These are phyloP conservation scores for Brachionus rubens DNA, from an alignment of 1,140 invertebrate genomes.

Conservation along the genomic window DNA sequence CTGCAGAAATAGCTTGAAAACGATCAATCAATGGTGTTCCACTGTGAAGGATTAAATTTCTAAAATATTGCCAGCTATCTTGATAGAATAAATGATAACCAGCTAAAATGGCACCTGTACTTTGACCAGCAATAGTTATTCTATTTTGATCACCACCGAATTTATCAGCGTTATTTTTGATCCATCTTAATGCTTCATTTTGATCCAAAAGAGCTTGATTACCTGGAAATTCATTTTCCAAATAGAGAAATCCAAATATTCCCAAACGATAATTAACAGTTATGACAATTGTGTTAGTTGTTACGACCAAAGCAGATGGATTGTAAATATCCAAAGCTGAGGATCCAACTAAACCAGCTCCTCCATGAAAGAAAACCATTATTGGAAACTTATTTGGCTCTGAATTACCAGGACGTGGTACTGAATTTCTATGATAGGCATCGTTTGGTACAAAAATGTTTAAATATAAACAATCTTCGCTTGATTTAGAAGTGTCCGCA, in stretches of 20 bases:
- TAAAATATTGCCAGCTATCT: conserved; percentile 77
- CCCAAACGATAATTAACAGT: conserved; percentile 57
- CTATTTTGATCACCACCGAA: conserved; percentile 52
- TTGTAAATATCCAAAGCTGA: conserved; percentile 29
- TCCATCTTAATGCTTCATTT: conserved; percentile 79
- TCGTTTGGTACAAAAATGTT: conserved; percentile 48
- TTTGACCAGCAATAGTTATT: conserved; percentile 51
- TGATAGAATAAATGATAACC: conserved; percentile 86
- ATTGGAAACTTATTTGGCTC: conserved; percentile 49
- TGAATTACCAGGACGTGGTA: conserved; percentile 1
- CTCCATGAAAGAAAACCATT: conserved; percentile 49
- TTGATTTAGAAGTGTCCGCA: neutral
- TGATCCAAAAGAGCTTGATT: conserved; percentile 49
- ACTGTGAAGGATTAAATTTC: conserved; percentile 69
- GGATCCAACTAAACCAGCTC: conserved; percentile 45
- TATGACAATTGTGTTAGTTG: conserved; percentile 54
- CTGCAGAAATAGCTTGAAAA: conserved; percentile 74
- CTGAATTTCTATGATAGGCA: conserved; percentile 1
- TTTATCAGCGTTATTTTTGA: conserved; percentile 51
- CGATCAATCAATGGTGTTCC: conserved; percentile 68
- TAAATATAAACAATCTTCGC: conserved; percentile 51
- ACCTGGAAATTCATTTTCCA: conserved; percentile 47
- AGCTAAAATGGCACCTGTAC: conserved; percentile 78
- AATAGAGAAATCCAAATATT: conserved; percentile 51
- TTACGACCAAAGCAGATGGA: conserved; percentile 50